Base-by-base conservation (phyloP, 2,797 vertebrate genomes). In the Corythornis leucogaster region DNA sequence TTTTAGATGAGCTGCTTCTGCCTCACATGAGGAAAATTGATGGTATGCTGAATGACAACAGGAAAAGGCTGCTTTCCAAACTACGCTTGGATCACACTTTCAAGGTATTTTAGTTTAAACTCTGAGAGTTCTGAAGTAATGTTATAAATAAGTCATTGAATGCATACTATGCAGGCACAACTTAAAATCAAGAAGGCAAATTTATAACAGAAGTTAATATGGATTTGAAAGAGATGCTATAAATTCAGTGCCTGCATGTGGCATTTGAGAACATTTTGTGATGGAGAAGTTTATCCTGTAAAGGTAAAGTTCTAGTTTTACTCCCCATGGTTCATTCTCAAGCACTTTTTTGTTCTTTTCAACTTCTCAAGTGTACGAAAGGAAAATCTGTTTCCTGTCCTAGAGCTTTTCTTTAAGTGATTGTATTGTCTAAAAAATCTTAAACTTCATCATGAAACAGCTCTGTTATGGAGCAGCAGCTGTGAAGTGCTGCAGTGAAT, bases 11-110 rank as follows among this genome's bases (percentile, higher is more conserved):
- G 86, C 96, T 99, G 20, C 98, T 99, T 97, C 97, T 99, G 97
- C 99, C 99, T 85, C 98, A 99, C 87, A 99, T 99, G 99, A 99
- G 98, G 96, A 98, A 98, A 96, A 99, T 99, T 80, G 99, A 99
- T 84, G 98, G 98, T 25, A 98, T 99, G 98, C 98, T 99, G 94
- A 98, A 98, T 64, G 99, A 99, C 96, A 99, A 99, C 96, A 98
- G 98, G 92, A 99, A 98, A 95, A 98, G 98, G 80, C 97, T 99
- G 94, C 99, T 99, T 91, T 97, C 98, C 90, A 99, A 99, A 96
- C 97, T 99, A 69, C 98, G 97, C 92, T 97, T 99, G 95, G 99
- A 98, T 83, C 98, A 99, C 55, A 95, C 99, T 83, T 98, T 99
- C 74, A 99, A 99, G 99, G 99, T 99, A 97, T 87, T 90, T 87